Evolutionary conservation across 2,888 invertebrate species (phyloP).

Genomic region (Odontomyia ornata): DNA sequence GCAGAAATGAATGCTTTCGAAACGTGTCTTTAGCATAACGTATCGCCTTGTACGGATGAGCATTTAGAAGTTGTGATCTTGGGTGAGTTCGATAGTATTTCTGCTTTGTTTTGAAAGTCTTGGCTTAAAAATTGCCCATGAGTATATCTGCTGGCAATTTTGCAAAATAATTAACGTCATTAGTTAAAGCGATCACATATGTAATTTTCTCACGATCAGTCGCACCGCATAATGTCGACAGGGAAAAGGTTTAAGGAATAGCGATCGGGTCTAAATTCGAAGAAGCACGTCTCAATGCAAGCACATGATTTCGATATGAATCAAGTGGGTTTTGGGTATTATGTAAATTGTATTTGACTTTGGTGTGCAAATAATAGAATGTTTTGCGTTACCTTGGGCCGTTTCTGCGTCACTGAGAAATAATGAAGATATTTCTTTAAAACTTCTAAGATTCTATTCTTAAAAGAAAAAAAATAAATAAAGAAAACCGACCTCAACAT

Average conservation of each 20-base stretch:
- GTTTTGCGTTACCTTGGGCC: too few relatives aligned
- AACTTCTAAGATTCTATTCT: too few relatives aligned
- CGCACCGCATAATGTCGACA: background rate
- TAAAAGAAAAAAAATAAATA: too few relatives aligned
- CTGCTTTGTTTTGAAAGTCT: conserved; percentile 11
- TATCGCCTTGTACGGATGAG: conserved; percentile 7
- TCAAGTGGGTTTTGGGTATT: too few relatives aligned
- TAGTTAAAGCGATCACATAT: conserved; percentile 49
- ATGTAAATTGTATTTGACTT: too few relatives aligned
- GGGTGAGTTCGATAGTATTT: conserved; percentile 4
- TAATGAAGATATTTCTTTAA: too few relatives aligned
- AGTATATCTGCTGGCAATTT: conserved; percentile 36
- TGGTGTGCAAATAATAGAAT: too few relatives aligned
- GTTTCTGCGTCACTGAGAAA: too few relatives aligned
- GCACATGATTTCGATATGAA: too few relatives aligned
- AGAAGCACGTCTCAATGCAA: background rate
- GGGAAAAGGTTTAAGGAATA: background rate
- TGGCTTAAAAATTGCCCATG: conserved; percentile 27
- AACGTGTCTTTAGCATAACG: conserved; percentile 35
- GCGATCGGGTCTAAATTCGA: background rate
- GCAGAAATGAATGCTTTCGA: conserved; percentile 40
- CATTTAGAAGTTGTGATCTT: background rate
- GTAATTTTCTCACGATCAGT: conserved; percentile 51
- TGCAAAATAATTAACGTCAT: conserved; percentile 51
- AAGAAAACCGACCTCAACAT: too few relatives aligned